Evolutionary conservation across 1,140 invertebrate species (phyloP), one percentile per base, ranked within the genome.

Genomic region (Carcinoscorpius rotundicauda): DNA sequence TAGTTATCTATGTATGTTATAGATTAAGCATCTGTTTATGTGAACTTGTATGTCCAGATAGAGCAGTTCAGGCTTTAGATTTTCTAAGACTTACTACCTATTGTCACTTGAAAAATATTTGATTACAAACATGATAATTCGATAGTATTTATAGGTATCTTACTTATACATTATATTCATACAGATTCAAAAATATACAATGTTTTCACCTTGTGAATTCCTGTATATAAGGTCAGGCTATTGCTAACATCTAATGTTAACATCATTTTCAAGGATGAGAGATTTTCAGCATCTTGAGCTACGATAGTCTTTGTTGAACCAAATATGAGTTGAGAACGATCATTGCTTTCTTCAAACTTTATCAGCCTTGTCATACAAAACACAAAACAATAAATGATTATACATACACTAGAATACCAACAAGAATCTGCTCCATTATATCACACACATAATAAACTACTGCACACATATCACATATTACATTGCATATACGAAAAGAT

Each of bases 181-280:
- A 29, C 29, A 29, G 29, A 29, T 29, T 29, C 29, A 29, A 29
- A 29, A 29, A 29, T 29, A 29, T 29, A 60, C 10, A 69, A 56
- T 4, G 57, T 58, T 51, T 58, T 63, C 66, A 78, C 76, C 72
- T 76, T 77, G 5, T 70, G 74, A 3, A 84, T 80, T 10, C 93
- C 92, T 4, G 88, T 91, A 75, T 93, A 93, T 10, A 97, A 76
- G n/a, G 86, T 81, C n/a, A 95, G 81, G 68, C 84, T 85, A 8
- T 87, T 87, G 60, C 79, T 82, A 49, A 85, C 79, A 78, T 94
- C 91, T 51, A 95, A 81, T 49, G 89, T 80, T 0, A 89, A 85
- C 57, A 93, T 84, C 84, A 94, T 87, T 66, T 88, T 84, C 64
- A 93, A 76, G 72, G 88, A 84, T 49, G 85, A 80, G 63, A 95